Conservation (phyloP, 2,113 vertebrate species). For the Pristiophorus japonicus region DNA sequence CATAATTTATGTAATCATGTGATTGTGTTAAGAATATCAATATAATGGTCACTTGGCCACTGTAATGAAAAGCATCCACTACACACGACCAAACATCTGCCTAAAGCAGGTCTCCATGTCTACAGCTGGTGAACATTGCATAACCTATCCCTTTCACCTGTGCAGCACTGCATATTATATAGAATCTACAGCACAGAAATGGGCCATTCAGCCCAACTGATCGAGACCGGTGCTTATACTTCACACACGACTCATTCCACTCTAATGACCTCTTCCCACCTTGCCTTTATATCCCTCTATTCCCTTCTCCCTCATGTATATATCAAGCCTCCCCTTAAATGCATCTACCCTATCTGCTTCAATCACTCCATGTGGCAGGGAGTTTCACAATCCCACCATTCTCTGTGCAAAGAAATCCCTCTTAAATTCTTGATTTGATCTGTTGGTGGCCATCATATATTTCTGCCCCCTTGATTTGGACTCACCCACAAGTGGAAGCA, state of each 20-base stretch:
- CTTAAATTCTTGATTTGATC: not conserved
- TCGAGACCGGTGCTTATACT: not conserved
- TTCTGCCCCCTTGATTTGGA: not conserved
- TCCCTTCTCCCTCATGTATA: not conserved
- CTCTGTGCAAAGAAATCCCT: not conserved
- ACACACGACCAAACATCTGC: not conserved
- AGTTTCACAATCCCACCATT: not conserved
- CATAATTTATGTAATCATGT: slow-evolving; percentile 29
- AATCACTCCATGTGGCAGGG: too few species aligned
- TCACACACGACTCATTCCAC: not conserved
- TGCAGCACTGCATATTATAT: slow-evolving; percentile 3
- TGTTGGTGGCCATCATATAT: not conserved
- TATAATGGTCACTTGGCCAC: not conserved
- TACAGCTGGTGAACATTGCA: not conserved
- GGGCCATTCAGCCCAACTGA: not conserved
- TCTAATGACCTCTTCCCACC: not conserved
- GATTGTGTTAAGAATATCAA: not conserved
- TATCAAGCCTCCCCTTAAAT: not conserved
- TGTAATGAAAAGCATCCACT: not conserved
- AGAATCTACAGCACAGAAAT: not conserved
- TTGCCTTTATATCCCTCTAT: not conserved
- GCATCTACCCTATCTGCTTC: not conserved
- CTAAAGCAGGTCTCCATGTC: not conserved
- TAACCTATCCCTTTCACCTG: not conserved
- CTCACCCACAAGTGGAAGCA: not conserved